A percentile compares a stretch with the other conserved stretches of the same genome.
phyloP scores from a whole-genome alignment of 2,797 vertebrate genomes.

The Argyrosomus regius region DNA sequence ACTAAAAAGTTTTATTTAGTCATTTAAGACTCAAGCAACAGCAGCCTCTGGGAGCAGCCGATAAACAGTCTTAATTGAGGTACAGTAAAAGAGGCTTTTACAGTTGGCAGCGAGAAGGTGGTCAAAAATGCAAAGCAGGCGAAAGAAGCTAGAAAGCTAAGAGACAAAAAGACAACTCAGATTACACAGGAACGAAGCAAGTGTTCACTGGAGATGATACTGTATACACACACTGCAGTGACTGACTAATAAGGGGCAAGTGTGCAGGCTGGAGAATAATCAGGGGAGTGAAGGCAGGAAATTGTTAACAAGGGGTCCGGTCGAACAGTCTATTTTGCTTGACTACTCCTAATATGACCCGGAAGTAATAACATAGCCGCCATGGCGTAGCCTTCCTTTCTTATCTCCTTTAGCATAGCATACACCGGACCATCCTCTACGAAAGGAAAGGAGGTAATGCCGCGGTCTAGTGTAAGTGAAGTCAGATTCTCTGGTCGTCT shows the following conservation, averaged over 20 bases:
- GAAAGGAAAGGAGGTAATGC: too few species aligned
- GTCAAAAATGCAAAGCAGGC: not conserved
- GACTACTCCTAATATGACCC: too few species aligned
- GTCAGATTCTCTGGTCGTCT: too few species aligned
- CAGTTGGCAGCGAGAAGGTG: not conserved
- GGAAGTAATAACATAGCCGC: too few species aligned
- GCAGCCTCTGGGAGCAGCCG: not conserved
- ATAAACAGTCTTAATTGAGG: not conserved
- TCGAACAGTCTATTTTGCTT: too few species aligned
- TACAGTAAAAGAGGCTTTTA: not conserved
- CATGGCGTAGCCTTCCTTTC: too few species aligned
- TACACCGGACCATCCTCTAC: too few species aligned
- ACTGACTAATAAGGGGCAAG: constrained; percentile 33
- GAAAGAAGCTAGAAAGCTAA: not conserved
- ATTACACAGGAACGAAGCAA: constrained; percentile 16
- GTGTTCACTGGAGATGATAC: not conserved
- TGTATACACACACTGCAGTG: constrained; percentile 6
- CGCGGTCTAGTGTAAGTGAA: too few species aligned
- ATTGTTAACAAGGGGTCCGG: too few species aligned
- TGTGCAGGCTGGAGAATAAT: constrained; percentile 13
- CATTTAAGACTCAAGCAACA: not conserved
- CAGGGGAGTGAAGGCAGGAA: constrained; percentile 8
- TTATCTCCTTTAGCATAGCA: too few species aligned
- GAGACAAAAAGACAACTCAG: not conserved
- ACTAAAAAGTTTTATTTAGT: constrained; percentile 16